These are phyloP conservation scores for Theodoxus fluviatilis DNA, from an alignment of 2,888 invertebrate species.

Conservation along the genomic window DNA sequence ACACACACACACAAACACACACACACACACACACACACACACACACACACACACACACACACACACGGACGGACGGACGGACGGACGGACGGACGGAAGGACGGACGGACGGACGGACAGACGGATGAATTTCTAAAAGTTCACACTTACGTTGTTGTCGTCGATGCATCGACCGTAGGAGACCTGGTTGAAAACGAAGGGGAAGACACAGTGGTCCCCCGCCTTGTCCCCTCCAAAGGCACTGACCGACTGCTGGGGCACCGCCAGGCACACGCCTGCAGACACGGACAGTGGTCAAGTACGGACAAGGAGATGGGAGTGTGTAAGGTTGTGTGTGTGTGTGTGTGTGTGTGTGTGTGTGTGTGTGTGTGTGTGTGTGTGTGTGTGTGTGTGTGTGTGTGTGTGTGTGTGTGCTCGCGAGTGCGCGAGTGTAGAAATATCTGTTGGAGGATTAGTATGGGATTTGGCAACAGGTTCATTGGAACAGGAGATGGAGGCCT, in stretches of 20 bases:
- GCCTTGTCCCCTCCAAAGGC: constrained; percentile 43
- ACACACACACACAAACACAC: constrained; percentile 17
- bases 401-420: constrained; percentile 8
- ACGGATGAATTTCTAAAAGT: no score
- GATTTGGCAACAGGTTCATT: constrained; percentile 33
- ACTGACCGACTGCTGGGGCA: constrained; percentile 35
- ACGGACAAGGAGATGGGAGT: background rate
- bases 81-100: background rate
- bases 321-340: background rate
- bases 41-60: background rate
- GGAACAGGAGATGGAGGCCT: constrained; percentile 35
- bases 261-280: constrained; percentile 43
- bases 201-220: constrained; percentile 43
- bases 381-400: constrained; percentile 1
- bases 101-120: no score
- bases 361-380: background rate
- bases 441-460: no score
- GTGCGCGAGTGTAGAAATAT: no score
- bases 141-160: constrained; percentile 40
- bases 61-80: no score
- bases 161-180: constrained; percentile 45
- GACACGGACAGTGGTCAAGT: background rate
- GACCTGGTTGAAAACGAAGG: constrained; percentile 32
- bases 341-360: no score
- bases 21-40: background rate